Base-by-base conservation (phyloP, 2,888 invertebrate genomes). In the Blomia tropicalis region DNA sequence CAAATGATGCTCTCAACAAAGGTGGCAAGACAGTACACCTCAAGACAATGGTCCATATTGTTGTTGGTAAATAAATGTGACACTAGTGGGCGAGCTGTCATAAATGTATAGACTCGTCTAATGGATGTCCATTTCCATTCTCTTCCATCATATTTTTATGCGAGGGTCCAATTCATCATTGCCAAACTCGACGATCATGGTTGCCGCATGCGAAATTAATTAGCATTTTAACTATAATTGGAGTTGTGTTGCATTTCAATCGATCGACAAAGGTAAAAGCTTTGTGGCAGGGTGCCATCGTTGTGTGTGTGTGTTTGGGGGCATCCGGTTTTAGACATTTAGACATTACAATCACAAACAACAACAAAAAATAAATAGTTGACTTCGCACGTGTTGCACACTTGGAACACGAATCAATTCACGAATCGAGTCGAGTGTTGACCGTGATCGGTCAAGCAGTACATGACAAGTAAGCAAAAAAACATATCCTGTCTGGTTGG, bases 1-100 rank as follows among this genome's bases (percentile, higher is more conserved):
- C n/a, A n/a, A n/a, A n/a, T n/a, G n/a, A n/a, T n/a, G n/a, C n/a
- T n/a, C n/a, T n/a, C n/a, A 47, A 19, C 7, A 7, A 47, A 47
- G 51, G 51, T 47, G 51, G n/a, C 51, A 47, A 47, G 51, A n/a
- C n/a, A n/a, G n/a, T n/a, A n/a, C 51, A 47, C 51, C 51, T 27
- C 51, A 47, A 47, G 27, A 47, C 51, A 47, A 47, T 11, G 51
- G 51, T 11, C 51, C 51, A 14, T n/a, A 25, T 36, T 36, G 17
- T 36, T n/a, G n/a, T n/a, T n/a, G n/a, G n/a, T n/a, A n/a, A n/a
- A n/a, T n/a, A n/a, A n/a, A n/a, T n/a, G n/a, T n/a, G n/a, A n/a
- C n/a, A n/a, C n/a, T n/a, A n/a, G n/a, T 17, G 7, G 17, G 17
- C 17, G 36, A 36, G 36, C 36, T 36, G 36, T 36, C 36, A 36